Percentiles rank a stretch among this genome's conserved stretches.
These are phyloP conservation scores for Notechis scutatus DNA, from an alignment of 2,113 vertebrate species.

Conservation along the genomic window DNA sequence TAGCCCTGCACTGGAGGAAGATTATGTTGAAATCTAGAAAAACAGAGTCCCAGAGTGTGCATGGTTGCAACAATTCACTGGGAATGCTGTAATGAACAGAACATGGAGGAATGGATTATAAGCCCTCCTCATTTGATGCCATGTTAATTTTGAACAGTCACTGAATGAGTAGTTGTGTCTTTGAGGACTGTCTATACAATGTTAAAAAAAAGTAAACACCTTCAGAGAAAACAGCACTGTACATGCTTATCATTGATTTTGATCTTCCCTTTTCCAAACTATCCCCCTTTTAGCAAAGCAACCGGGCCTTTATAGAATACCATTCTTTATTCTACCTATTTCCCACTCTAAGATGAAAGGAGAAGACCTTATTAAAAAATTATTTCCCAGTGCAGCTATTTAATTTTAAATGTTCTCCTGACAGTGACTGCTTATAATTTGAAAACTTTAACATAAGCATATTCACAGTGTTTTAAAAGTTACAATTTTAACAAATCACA, in stretches of 20 bases:
- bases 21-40: neutral
- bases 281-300: neutral
- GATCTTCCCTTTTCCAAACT: neutral
- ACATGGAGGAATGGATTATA: neutral
- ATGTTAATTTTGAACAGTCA: neutral
- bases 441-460: neutral
- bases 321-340: neutral
- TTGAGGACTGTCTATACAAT: neutral
- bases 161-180: neutral
- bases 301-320: neutral
- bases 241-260: neutral
- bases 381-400: neutral
- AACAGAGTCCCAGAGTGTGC: neutral
- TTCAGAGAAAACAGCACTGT: neutral
- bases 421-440: neutral
- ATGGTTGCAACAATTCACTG: neutral
- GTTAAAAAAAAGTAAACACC: neutral
- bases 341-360: fast-evolving
- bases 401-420: constrained; percentile 6
- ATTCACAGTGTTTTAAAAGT: neutral
- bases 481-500: neutral
- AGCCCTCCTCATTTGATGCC: neutral
- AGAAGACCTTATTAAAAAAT: neutral
- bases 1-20: neutral
- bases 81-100: neutral